Evolutionary conservation across 2,797 vertebrate species (phyloP), one percentile per base, ranked within the genome.

Genomic region (Anomalospiza imberbis): DNA sequence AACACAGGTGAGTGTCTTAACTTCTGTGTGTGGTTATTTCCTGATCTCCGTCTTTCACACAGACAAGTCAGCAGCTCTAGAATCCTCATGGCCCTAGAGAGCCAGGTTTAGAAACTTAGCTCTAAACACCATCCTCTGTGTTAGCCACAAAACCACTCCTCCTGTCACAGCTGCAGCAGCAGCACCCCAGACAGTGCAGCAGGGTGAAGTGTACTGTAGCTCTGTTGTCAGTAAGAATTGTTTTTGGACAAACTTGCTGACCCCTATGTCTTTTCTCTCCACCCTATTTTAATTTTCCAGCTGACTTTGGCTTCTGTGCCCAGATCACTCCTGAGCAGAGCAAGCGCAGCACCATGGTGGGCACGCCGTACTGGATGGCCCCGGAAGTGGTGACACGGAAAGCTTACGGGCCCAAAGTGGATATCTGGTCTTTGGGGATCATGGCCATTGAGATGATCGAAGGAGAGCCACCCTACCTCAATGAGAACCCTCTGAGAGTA

Each of bases 401-500:
- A 93, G 99, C 99, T 0, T 99, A 99, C 0, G 99, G 99, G 2
- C 99, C 99, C 82, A 99, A 99, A 95, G 99, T 99, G 94, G 99
- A 99, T 95, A 99, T 99, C 97, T 99, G 99, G 99, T 99, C 99
- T 0, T 96, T 99, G 96, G 99, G 99, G 78, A 99, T 99, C 97
- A 99, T 99, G 99, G 99, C 99, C 88, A 99, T 99, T 0, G 99
- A 99, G 97, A 99, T 99, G 99, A 98, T 99, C 2, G 99, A 99
- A 96, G 99, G 99, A 54, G 99, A 99, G 80, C 99, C 99, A 5
- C 99, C 99, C 3, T 99, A 99, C 97, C 98, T 99, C 95, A 99
- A 99, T 6, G 99, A 99, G 92, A 99, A 99, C 71, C 99, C 99
- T 8, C 97, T 99, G 94, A 98, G 99, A 98, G 99, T 99, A 96